Percentiles rank a stretch among this genome's conserved stretches.
These are phyloP conservation scores for Bothrops jararaca DNA, from an alignment of 2,113 vertebrate species.

Conservation along the genomic window DNA sequence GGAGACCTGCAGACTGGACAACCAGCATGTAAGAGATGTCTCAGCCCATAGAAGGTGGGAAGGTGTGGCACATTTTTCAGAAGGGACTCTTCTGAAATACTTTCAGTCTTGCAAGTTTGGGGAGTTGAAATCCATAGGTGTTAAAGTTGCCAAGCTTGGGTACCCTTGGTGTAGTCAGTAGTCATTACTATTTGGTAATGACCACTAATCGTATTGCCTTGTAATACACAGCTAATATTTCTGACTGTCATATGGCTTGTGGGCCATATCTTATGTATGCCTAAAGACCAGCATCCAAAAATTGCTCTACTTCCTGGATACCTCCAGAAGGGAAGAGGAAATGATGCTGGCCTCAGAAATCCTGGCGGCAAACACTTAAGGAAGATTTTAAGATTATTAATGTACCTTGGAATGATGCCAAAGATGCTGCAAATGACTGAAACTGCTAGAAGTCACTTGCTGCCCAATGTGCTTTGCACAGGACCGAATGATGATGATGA, in stretches of 20 bases:
- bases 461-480: too few relatives aligned
- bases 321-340: not conserved
- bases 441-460: too few relatives aligned
- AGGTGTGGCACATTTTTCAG: not conserved
- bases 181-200: not conserved
- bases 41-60: not conserved
- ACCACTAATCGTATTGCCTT: not conserved
- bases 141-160: not conserved
- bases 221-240: not conserved
- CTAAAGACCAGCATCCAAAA: not conserved
- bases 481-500: too few relatives aligned
- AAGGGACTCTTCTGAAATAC: not conserved
- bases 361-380: not conserved
- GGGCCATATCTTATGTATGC: not conserved
- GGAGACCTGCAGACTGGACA: not conserved
- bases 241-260: not conserved
- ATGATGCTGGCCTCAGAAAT: not conserved
- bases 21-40: not conserved
- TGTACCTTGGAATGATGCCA: not conserved
- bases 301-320: not conserved
- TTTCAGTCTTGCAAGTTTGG: not conserved
- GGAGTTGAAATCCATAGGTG: not conserved
- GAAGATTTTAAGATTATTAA: not conserved
- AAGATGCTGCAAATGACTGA: too few relatives aligned
- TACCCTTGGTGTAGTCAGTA: not conserved